A percentile compares a stretch with the other conserved stretches of the same genome.
These are phyloP conservation scores for Boleophthalmus pectinirostris DNA, from an alignment of 2,113 vertebrate genomes.

Conservation along the genomic window DNA sequence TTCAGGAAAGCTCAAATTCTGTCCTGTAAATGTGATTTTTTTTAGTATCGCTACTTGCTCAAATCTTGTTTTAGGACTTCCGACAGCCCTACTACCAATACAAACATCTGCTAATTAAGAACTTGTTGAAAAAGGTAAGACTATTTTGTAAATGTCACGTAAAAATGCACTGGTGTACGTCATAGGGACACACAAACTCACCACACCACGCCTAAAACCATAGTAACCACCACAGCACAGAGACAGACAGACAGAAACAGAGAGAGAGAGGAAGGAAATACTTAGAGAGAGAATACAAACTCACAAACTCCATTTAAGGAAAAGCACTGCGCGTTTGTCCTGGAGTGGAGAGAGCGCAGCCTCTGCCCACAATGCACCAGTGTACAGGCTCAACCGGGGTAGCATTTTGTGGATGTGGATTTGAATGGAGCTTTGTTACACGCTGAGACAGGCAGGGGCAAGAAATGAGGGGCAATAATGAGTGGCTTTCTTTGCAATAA, in stretches of 20 bases:
- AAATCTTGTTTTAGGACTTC: no score
- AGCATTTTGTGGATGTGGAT: constrained; percentile 8
- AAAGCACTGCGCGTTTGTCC: constrained; percentile 36
- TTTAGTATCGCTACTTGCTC: no score
- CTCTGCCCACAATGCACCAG: constrained; percentile 38
- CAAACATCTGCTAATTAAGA: not conserved
- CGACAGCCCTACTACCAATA: no score
- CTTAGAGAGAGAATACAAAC: constrained; percentile 26
- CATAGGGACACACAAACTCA: constrained; percentile 16
- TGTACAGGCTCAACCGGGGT: constrained; percentile 21
- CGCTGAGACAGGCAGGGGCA: not conserved
- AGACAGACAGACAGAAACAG: constrained; percentile 57
- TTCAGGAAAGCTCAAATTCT: no score
- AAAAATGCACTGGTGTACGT: constrained; percentile 40
- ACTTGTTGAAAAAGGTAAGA: not conserved
- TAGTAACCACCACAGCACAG: constrained; percentile 30
- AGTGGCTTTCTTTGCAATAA: not conserved
- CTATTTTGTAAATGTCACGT: constrained; percentile 24
- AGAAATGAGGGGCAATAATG: not conserved
- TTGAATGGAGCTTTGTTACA: not conserved
- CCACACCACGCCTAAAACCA: constrained; percentile 47
- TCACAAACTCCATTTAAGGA: constrained; percentile 70
- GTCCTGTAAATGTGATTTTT: no score
- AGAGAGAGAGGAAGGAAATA: constrained; percentile 74
- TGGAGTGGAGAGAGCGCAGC: constrained; percentile 44